phyloP scores from a whole-genome alignment of 2,888 invertebrate species.

The Suillia variegata region DNA sequence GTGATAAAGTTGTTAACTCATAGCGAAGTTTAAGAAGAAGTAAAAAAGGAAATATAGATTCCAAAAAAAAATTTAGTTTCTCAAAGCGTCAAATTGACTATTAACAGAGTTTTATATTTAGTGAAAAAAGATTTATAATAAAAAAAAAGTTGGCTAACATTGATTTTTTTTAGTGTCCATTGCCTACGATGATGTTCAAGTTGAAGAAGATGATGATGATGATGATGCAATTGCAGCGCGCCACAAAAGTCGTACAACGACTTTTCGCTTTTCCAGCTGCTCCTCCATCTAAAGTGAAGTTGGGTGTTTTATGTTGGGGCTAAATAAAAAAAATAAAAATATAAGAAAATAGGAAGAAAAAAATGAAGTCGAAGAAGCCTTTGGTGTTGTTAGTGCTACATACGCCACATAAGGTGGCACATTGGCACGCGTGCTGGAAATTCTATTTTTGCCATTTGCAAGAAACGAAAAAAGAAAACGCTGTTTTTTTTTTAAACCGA shows the following conservation, averaged over 20 bases:
- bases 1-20: no score
- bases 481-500: no score
- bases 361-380: background rate
- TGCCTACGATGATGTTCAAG: background rate
- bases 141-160: no score
- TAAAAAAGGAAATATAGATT: no score
- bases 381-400: background rate
- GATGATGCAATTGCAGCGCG: constrained; percentile 14
- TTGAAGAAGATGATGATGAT: background rate
- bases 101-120: no score
- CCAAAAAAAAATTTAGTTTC: no score
- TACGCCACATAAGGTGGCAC: constrained; percentile 10
- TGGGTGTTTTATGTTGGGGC: background rate
- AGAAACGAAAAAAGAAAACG: no score
- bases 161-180: background rate
- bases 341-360: constrained; percentile 14
- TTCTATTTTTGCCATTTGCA: constrained; percentile 20
- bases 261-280: constrained; percentile 20
- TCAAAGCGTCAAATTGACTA: no score
- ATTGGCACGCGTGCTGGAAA: constrained; percentile 20
- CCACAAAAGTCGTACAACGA: constrained; percentile 19
- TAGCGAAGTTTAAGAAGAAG: no score
- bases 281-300: background rate
- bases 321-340: background rate
- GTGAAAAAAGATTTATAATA: no score